These are phyloP conservation scores for Drosophila neotestacea DNA, from an alignment of 2,888 invertebrate species.

Conservation along the genomic window DNA sequence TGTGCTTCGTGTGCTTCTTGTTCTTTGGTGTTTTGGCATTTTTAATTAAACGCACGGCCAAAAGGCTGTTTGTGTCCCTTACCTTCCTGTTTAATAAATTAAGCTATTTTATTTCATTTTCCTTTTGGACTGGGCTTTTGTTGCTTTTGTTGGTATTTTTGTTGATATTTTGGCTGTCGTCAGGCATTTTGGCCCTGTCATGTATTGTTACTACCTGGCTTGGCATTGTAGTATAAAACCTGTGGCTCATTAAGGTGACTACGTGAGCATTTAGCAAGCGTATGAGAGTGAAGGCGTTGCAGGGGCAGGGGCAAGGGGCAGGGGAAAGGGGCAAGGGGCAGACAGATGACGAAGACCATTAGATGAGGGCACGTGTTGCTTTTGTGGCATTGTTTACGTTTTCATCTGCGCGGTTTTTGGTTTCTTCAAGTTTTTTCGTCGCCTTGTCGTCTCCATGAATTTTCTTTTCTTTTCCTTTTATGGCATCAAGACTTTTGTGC, in stretches of 20 bases:
- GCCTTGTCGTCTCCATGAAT: slow-evolving; percentile 11
- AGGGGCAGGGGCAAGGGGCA: background rate
- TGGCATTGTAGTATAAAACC: slow-evolving; percentile 43
- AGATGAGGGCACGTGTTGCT: slow-evolving; percentile 65
- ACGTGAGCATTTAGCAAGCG: slow-evolving; percentile 58
- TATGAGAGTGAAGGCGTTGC: slow-evolving; percentile 6
- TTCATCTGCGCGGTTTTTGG: slow-evolving; percentile 23
- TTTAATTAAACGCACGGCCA: slow-evolving; percentile 60
- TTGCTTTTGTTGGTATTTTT: slow-evolving; percentile 11
- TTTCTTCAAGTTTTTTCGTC: slow-evolving; percentile 8
- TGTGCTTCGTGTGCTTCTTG: slow-evolving; percentile 1
- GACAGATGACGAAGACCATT: slow-evolving; percentile 15
- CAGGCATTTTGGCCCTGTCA: slow-evolving; percentile 19
- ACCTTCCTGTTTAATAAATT: slow-evolving; percentile 65
- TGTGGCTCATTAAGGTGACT: slow-evolving; percentile 67
- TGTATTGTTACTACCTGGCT: slow-evolving; percentile 45
- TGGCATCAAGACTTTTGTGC: slow-evolving; percentile 46
- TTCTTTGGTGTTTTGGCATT: slow-evolving; percentile 46
- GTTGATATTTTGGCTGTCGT: slow-evolving; percentile 13
- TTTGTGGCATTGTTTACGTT: slow-evolving; percentile 65
- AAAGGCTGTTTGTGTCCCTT: slow-evolving; percentile 37
- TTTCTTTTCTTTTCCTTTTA: slow-evolving; percentile 8
- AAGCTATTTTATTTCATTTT: slow-evolving; percentile 67
- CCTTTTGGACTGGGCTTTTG: slow-evolving; percentile 28
- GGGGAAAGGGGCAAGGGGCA: background rate